Evolutionary conservation across 2,888 invertebrate species (phyloP).

Genomic region (Cephonodes hylas): DNA sequence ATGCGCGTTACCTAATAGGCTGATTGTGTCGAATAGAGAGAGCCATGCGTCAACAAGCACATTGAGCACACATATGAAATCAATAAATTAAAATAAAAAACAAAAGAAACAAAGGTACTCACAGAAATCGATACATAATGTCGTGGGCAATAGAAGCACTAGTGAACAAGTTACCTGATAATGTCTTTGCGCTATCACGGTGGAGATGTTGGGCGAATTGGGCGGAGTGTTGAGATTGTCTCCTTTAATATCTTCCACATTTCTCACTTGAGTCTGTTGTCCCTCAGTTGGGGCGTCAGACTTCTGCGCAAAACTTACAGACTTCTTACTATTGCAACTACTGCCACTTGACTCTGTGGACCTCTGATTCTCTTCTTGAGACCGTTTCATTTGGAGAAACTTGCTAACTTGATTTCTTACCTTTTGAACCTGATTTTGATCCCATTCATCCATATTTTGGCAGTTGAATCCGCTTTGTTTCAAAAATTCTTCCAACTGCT

Average conservation of each 20-base stretch:
- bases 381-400: conserved; percentile 86
- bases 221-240: conserved; percentile 83
- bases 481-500: conserved; percentile 86
- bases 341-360: conserved; percentile 81
- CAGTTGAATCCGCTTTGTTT: conserved; percentile 86
- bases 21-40: not conserved
- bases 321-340: conserved; percentile 84
- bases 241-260: conserved; percentile 75
- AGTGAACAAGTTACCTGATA: conserved; percentile 77
- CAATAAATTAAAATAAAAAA: conserved; percentile 42
- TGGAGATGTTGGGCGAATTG: conserved; percentile 88
- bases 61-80: conserved; percentile 17
- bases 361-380: conserved; percentile 83
- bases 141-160: conserved; percentile 46
- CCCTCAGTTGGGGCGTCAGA: conserved; percentile 59
- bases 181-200: conserved; percentile 80
- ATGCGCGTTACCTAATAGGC: conserved; percentile 7
- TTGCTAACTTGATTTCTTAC: conserved; percentile 86
- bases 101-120: conserved; percentile 69
- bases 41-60: conserved; percentile 4
- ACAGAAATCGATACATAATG: conserved; percentile 72
- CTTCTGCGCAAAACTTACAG: conserved; percentile 88
- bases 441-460: conserved; percentile 84
- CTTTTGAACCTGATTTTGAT: conserved; percentile 85
- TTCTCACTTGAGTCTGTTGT: conserved; percentile 70